A percentile compares a stretch with the other conserved stretches of the same genome.
Evolutionary conservation across 2,888 invertebrate species (phyloP).

Genomic region (Volucella bombylans): DNA sequence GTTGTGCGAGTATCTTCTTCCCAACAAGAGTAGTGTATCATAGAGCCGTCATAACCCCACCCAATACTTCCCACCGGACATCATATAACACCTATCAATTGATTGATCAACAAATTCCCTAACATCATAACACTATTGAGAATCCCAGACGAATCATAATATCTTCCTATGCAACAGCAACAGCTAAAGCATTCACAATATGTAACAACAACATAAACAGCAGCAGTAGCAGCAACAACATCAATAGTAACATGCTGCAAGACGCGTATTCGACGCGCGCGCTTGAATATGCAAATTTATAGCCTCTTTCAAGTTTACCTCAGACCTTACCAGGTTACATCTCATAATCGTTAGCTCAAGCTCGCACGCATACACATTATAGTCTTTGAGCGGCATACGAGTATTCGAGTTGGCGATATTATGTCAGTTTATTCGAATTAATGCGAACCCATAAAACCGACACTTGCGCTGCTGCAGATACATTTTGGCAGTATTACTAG

Average conservation of each 20-base stretch:
- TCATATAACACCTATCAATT: constrained; percentile 56
- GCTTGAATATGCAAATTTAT: constrained; percentile 48
- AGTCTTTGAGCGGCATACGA: background rate
- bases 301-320: constrained; percentile 44
- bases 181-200: constrained; percentile 14
- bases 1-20: background rate
- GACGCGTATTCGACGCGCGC: background rate
- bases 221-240: background rate
- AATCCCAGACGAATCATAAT: constrained; percentile 59
- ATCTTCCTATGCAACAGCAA: constrained; percentile 55
- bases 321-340: constrained; percentile 36
- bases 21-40: background rate
- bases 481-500: constrained; percentile 32
- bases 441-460: constrained; percentile 33
- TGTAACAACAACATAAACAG: too few species aligned
- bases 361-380: constrained; percentile 8
- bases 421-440: constrained; percentile 52
- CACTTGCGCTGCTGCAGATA: constrained; percentile 43
- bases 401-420: constrained; percentile 10
- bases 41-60: constrained; percentile 32
- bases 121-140: constrained; percentile 44
- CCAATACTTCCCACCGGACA: constrained; percentile 31
- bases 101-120: constrained; percentile 66
- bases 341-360: constrained; percentile 10
- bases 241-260: constrained; percentile 30